Base-by-base conservation (phyloP, 2,797 vertebrate genomes). In the Microctenopoma lineatum region DNA sequence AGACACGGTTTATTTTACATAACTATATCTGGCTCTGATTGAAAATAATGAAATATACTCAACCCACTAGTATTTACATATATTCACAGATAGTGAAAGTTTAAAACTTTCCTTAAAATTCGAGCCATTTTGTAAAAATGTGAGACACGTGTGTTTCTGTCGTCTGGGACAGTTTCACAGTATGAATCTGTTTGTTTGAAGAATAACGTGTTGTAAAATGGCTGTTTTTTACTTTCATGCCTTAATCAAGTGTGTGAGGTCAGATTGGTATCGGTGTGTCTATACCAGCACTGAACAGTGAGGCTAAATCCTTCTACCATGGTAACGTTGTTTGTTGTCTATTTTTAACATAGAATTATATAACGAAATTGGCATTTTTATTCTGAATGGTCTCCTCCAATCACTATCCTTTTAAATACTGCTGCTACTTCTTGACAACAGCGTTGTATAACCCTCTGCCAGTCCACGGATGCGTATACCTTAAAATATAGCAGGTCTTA, bases 321-420 rank as follows among this genome's bases (percentile, higher is more conserved):
- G 73, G 65, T 27, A 81, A 64, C 56, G 1, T 64, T 26, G 15
- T 72, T 69, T 83, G 66, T 75, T 39, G 2, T 77, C 76, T 80
- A 78, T 85, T 80, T 87, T 71, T 71, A 82, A 53, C 47, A 75
- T 64, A 67, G 51, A 68, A 53, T 78, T 79, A 87, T 21, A 32
- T 73, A 82, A 82, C n/a, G 32, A 66, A 81, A 73, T 56, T 66
- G 73, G 41, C 47, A 63, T 76, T 78, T 72, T 44, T 7, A 39
- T 73, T 70, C 41, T 62, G 67, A 77, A 75, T 10, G 66, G 36
- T 72, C 41, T 73, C 60, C 58, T 50, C 26, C 25, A 39, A 74
- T 80, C 61, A 65, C 32, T 41, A 47, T 70, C 64, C 5, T 63
- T 59, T 44, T 26, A 61, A 76, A 64, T 63, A 26, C 34, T 25